Evolutionary conservation across 2,888 invertebrate genomes (phyloP).

Genomic region (Patella pellucida): DNA sequence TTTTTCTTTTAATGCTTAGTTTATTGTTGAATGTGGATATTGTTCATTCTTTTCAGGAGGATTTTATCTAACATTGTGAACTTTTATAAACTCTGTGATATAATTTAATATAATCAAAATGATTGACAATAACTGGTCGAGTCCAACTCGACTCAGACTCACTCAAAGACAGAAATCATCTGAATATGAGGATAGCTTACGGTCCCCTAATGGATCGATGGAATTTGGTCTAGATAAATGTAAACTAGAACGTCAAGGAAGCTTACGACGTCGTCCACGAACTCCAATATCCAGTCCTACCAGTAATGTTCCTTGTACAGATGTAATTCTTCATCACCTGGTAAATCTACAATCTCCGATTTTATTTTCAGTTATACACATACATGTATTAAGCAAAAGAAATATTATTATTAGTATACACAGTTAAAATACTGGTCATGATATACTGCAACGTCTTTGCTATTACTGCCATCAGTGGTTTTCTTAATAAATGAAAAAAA

Average conservation of each 20-base stretch:
- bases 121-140: not conserved
- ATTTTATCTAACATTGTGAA: too few relatives aligned
- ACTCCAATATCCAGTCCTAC: not conserved
- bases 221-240: not conserved
- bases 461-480: too few relatives aligned
- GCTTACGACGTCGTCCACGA: not conserved
- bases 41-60: too few relatives aligned
- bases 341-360: not conserved
- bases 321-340: constrained; percentile 5
- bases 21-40: too few relatives aligned
- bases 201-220: not conserved
- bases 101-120: not conserved
- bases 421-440: too few relatives aligned
- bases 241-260: not conserved
- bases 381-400: too few relatives aligned
- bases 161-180: not conserved
- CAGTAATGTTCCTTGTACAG: not conserved
- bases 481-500: too few relatives aligned
- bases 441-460: too few relatives aligned
- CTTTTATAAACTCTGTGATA: not conserved
- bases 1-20: too few relatives aligned
- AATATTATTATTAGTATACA: too few relatives aligned
- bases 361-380: too few relatives aligned
- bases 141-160: not conserved
- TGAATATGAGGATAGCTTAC: constrained; percentile 3